phyloP scores from a whole-genome alignment of 2,797 vertebrate genomes.

The Galagoides demidoff region DNA sequence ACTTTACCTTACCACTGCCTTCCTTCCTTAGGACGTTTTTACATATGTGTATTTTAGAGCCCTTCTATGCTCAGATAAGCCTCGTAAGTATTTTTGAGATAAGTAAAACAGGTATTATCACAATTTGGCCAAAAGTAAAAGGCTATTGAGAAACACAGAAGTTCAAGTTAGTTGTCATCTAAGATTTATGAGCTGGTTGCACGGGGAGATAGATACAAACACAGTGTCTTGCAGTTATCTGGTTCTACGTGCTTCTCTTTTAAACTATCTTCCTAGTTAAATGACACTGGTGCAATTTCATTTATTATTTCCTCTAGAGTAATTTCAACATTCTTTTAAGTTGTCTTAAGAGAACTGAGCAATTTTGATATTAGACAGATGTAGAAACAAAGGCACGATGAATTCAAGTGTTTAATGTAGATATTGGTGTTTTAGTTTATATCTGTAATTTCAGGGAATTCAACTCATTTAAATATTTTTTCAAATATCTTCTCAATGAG shows the following conservation, averaged over 20 bases:
- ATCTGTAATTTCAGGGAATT: background rate
- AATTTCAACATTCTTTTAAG: background rate
- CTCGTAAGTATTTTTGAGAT: background rate
- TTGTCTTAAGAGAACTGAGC: background rate
- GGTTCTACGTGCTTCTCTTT: background rate
- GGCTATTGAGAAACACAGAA: background rate
- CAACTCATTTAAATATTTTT: background rate
- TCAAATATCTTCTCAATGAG: background rate
- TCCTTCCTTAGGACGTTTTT: background rate
- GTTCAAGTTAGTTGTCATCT: background rate
- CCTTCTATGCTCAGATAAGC: background rate
- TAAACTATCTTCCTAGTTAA: background rate
- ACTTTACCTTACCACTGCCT: background rate
- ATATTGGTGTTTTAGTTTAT: background rate
- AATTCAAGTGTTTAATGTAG: background rate
- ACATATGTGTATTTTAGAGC: background rate
- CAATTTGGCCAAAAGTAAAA: background rate
- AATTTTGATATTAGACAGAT: background rate
- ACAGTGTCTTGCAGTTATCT: background rate
- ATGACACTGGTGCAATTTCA: background rate
- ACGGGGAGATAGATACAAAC: background rate
- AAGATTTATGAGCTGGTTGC: background rate
- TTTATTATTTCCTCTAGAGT: background rate
- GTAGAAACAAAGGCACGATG: background rate
- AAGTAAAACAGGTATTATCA: background rate